Base-by-base conservation (phyloP, 2,888 invertebrate genomes). In the Heteromyza rotundicornis region DNA sequence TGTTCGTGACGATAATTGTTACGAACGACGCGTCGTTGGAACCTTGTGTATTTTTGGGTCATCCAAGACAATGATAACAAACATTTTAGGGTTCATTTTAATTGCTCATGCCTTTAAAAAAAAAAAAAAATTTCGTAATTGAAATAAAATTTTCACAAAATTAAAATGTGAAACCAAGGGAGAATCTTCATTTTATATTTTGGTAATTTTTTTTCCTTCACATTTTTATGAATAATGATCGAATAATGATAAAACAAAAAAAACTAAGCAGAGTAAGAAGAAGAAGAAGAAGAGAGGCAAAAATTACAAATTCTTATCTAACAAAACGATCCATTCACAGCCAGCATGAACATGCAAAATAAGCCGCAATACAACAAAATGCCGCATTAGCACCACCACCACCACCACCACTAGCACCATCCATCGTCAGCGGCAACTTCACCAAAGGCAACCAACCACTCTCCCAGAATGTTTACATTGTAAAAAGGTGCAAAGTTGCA, bases 341-440 rank as follows among this genome's bases (percentile, higher is more conserved):
- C 8, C 40, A 40, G 40, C 40, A 40, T 40, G 40, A 40, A n/a
- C 40, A 40, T 40, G 40, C 40, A 40, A 40, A 40, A 40, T 14
- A 14, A 12, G 32, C 32, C 40, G 40, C 40, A 14, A n/a, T n/a
- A 3, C 14, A 14, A 40, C 40, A 3, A 27, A 7, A 40, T 3
- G 14, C 40, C 3, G 40, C 12, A n/a, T n/a, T 3, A 40, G n/a
- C n/a, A n/a, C n/a, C n/a, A n/a, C n/a, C n/a, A n/a, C n/a, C n/a
- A n/a, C n/a, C n/a, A n/a, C n/a, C n/a, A n/a, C n/a, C n/a, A n/a
- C n/a, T n/a, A n/a, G n/a, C n/a, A n/a, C n/a, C n/a, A n/a, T n/a
- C n/a, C n/a, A n/a, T n/a, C n/a, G n/a, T n/a, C n/a, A n/a, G n/a
- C n/a, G n/a, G n/a, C 40, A 40, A n/a, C 40, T 3, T 7, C 40